Evolutionary conservation across 2,888 invertebrate species (phyloP), one percentile per base, ranked within the genome.

Genomic region (Epirrita christyi): DNA sequence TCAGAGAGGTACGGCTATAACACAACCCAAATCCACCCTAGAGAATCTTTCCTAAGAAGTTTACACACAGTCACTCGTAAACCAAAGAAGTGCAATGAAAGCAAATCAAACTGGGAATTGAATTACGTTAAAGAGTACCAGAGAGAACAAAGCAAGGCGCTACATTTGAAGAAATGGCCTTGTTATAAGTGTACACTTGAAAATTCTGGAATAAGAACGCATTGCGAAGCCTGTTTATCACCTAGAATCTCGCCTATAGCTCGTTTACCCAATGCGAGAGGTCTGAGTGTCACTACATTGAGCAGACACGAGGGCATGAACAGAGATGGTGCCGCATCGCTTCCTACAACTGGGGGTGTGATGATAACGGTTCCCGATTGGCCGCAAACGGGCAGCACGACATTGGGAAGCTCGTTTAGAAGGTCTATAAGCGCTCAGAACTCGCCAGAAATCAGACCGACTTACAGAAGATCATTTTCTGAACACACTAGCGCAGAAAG

Each of bases 151-250:
- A 87, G 89, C 57, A 85, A 72, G 57, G 86, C 81, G 27, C 62
- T 88, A 48, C 88, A 90, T 74, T 73, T 88, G 66, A 91, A 92
- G 68, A 93, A 93, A 48, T 96, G 96, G 96, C 93, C 95, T 10
- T 96, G 96, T 75, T 93, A 93, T 68, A 93, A 95, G 72, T 97
- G 97, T 78, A 97, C 97, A 0, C 84, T 96, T 34, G 94, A 96
- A 67, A 97, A 97, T 85, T 92, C 94, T 49, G 93, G 93, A 0
- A 93, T 93, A 28, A 90, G 93, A 60, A 93, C 94, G 6, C 93
- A 95, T 59, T 97, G 97, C 80, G 95, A 95, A 71, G 95, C 96
- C 0, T 97, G 97, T 72, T 93, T 96, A 69, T 93, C 95, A 0
- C 96, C 96, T 0, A 88, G 94, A 66, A 90, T 90, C 6, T 84